Evolutionary conservation across 2,113 vertebrate species (phyloP), one percentile per base, ranked within the genome.

Genomic region (Xyrauchen texanus): DNA sequence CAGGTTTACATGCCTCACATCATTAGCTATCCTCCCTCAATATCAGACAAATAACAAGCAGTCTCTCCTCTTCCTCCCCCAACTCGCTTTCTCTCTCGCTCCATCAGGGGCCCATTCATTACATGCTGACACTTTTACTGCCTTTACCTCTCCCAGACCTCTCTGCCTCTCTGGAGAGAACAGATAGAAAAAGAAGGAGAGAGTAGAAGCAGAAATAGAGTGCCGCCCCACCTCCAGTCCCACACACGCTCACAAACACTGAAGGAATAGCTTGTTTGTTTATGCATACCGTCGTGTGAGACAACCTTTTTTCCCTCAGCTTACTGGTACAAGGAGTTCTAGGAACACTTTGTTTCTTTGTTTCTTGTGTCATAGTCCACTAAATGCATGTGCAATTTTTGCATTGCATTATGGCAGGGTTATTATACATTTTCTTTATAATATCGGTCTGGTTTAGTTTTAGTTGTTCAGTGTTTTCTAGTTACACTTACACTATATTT

Each of bases 51-150:
- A 90, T 91, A 92, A 89, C 90, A 88, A 87, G 81, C 67, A 81
- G 85, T 81, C 83, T 73, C 51, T 49, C 66, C 53, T 66, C 83
- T 46, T 15, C 46, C 58, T 45, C 49, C 67, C 7, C 65, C 7
- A 62, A 62, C 81, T 65, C 65, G 21, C 66, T 55, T 64, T 77
- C 67, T 60, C 21, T 34, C 76, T 67, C 87, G 89, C 81, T 81
- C 85, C 64, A 76, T 89, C 91, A 86, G 85, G 64, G 72, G 88
- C 85, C 80, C 86, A 84, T 92, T 89, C 88, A 89, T 92, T 90
- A 92, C 84, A 81, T 84, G 81, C 88, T 93, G 94, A 94, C 91
- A 90, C 81, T 90, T 93, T 91, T 90, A 93, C 82, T 87, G 86
- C 91, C 34, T 75, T 76, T 79, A 62, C 63, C 60, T 21, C 67